Conservation (phyloP, 2,797 vertebrate species). For the Sebastes trivittatus region DNA sequence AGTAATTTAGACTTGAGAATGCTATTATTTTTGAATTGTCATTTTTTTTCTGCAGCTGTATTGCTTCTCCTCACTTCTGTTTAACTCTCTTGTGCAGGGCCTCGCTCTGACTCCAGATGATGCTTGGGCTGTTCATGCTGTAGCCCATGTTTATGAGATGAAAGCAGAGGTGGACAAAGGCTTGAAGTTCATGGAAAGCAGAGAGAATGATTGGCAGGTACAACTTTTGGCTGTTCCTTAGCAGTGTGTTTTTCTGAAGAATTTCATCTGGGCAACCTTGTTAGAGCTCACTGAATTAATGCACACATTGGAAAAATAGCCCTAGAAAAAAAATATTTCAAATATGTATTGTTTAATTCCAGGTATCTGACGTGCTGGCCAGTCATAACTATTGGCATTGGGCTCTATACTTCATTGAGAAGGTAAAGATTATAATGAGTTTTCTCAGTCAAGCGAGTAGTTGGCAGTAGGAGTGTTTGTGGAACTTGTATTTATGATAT, state of each 20-base stretch:
- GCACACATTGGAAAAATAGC: not conserved
- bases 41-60: not conserved
- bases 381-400: conserved; percentile 98
- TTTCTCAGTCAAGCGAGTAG: conserved; percentile 53
- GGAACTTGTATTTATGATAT: conserved; percentile 59
- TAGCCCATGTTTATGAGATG: conserved; percentile 95
- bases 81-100: conserved; percentile 76
- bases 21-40: not conserved
- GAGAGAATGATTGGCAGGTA: conserved; percentile 93
- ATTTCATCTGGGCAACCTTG: not conserved
- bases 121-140: conserved; percentile 89
- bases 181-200: conserved; percentile 87
- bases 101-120: conserved; percentile 86
- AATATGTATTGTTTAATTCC: conserved; percentile 41
- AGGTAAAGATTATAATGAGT: conserved; percentile 82
- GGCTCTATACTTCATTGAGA: conserved; percentile 92
- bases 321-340: not conserved
- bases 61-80: not conserved
- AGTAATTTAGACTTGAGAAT: not conserved
- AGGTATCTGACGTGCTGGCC: conserved; percentile 89
- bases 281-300: not conserved
- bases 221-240: not conserved
- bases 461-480: conserved; percentile 33
- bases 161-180: conserved; percentile 88
- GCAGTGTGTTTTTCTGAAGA: not conserved